These are phyloP conservation scores for Malthinus seriepunctatus DNA, from an alignment of 2,888 invertebrate species.

Conservation along the genomic window DNA sequence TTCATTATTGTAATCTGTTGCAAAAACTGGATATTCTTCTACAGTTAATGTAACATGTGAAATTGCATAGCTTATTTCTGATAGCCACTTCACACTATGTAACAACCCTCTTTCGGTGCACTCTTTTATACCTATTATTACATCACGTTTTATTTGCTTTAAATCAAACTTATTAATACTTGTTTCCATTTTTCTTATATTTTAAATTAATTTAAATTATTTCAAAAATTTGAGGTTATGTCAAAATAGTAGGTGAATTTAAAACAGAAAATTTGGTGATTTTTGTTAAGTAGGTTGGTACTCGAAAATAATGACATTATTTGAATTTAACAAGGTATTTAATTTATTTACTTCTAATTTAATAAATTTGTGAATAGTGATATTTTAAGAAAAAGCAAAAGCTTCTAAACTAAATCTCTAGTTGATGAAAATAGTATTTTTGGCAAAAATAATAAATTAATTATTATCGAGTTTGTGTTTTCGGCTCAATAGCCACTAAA, in stretches of 20 bases:
- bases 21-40: conserved; percentile 57
- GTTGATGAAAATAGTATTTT: too few species aligned
- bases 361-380: neutral
- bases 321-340: too few species aligned
- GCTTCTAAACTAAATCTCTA: too few species aligned
- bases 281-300: neutral
- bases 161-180: conserved; percentile 41
- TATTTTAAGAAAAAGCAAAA: neutral
- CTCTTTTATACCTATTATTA: conserved; percentile 68
- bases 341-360: neutral
- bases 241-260: neutral
- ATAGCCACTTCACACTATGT: conserved; percentile 86
- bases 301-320: neutral
- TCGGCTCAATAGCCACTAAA: conserved; percentile 1
- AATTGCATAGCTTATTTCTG: conserved; percentile 81
- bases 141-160: conserved; percentile 66
- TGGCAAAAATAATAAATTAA: neutral
- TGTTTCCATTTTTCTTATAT: conserved; percentile 1
- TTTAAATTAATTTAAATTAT: neutral
- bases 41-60: conserved; percentile 64
- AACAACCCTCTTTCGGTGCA: conserved; percentile 79
- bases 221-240: neutral
- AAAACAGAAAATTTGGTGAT: neutral
- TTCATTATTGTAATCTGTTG: conserved; percentile 63
- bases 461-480: neutral